phyloP scores from a whole-genome alignment of 2,797 vertebrate species.

The Danio tinwini region DNA sequence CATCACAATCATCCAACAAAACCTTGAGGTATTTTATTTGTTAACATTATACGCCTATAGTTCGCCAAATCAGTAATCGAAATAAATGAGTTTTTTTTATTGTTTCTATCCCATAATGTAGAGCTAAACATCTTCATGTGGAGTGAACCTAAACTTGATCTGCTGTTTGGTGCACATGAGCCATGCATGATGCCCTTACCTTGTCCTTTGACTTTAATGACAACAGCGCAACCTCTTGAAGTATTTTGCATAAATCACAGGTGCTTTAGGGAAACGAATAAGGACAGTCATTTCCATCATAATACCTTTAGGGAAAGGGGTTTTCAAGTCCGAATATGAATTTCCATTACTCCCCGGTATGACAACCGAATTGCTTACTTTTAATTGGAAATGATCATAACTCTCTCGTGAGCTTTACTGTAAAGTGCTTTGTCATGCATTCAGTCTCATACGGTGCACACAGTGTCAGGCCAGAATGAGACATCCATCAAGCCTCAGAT shows the following conservation, averaged over 20 bases:
- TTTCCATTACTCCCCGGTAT: conserved; percentile 61
- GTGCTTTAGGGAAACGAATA: conserved; percentile 51
- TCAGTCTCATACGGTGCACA: conserved; percentile 59
- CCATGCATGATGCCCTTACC: conserved; percentile 48
- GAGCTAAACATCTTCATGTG: background rate
- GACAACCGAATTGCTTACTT: conserved; percentile 64
- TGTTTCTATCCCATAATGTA: no score
- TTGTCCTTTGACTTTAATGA: conserved; percentile 56
- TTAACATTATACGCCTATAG: no score
- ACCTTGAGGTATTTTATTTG: no score
- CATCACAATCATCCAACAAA: no score
- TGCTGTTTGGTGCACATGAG: conserved; percentile 30
- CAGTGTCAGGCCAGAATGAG: conserved; percentile 53
- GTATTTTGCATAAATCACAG: conserved; percentile 62
- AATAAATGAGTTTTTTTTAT: no score
- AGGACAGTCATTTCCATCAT: conserved; percentile 53
- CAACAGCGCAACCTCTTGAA: conserved; percentile 37
- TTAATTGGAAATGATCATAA: conserved; percentile 67
- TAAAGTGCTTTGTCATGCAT: conserved; percentile 49
- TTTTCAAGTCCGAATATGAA: conserved; percentile 54
- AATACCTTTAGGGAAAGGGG: conserved; percentile 56
- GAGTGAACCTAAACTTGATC: conserved; percentile 6
- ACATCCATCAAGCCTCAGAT: conserved; percentile 65
- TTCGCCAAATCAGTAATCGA: no score
- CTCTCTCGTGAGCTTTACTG: conserved; percentile 55